phyloP scores from a whole-genome alignment of 2,113 vertebrate species.

The Lynx canadensis region DNA sequence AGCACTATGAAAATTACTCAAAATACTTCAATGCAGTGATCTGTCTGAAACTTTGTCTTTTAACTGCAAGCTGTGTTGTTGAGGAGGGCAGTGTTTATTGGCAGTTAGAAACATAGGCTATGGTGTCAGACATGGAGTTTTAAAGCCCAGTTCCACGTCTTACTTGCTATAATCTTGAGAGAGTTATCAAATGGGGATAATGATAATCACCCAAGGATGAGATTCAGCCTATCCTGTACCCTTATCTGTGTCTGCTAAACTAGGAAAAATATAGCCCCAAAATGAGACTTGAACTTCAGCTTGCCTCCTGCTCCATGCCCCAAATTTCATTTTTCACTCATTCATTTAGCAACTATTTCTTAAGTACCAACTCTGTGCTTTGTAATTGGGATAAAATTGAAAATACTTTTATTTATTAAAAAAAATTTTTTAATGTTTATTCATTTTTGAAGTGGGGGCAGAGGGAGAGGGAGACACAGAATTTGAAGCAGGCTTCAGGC shows the following conservation, averaged over 20 bases:
- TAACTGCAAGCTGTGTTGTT: neutral
- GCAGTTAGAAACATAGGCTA: neutral
- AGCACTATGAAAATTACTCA: neutral
- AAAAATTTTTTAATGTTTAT: too few relatives aligned
- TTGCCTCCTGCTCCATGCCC: neutral
- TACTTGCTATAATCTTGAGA: neutral
- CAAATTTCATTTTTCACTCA: slow-evolving; percentile 15
- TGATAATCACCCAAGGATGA: neutral
- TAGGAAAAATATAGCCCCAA: neutral
- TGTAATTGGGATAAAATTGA: neutral
- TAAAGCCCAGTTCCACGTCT: neutral
- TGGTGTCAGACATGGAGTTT: slow-evolving; percentile 16
- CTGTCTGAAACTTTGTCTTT: neutral
- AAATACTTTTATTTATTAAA: neutral
- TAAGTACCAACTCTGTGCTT: neutral
- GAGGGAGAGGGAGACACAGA: too few relatives aligned
- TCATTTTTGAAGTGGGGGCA: too few relatives aligned
- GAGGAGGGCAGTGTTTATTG: neutral
- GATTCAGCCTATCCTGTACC: neutral
- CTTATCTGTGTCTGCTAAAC: neutral
- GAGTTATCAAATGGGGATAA: neutral
- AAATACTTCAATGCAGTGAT: neutral
- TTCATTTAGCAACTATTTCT: slow-evolving; percentile 2
- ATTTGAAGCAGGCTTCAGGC: too few relatives aligned
- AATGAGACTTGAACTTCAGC: neutral